These are phyloP conservation scores for Phymorhynchus buccinoides DNA, from an alignment of 1,140 invertebrate genomes.

Conservation along the genomic window DNA sequence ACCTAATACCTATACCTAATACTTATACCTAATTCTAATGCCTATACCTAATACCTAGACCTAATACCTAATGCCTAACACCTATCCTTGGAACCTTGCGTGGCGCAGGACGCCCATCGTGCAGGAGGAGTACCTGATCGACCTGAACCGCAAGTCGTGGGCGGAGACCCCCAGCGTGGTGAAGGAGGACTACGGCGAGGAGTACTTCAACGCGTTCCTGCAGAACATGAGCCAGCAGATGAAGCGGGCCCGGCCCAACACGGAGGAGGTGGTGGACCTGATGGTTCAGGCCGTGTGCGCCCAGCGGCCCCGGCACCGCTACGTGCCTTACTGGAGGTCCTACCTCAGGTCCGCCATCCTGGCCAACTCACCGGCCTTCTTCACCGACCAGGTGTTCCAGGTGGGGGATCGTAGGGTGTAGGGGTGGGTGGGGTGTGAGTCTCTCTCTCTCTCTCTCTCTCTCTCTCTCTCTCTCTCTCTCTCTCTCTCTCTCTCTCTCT, in stretches of 20 bases:
- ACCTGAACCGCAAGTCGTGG: conserved; percentile 65
- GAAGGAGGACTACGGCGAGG: conserved; percentile 66
- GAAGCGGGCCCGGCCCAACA: conserved; percentile 62
- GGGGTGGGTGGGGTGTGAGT: not conserved
- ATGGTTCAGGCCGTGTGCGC: conserved; percentile 65
- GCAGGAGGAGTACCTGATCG: conserved; percentile 57
- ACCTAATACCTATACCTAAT: no score
- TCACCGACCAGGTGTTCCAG: conserved; percentile 61
- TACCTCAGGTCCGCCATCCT: conserved; percentile 57
- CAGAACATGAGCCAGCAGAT: conserved; percentile 58
- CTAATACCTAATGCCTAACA: no score
- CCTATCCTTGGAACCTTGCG: no score
- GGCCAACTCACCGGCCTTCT: conserved; percentile 75
- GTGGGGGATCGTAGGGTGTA: not conserved
- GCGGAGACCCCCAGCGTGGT: conserved; percentile 66
- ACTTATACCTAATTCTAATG: no score
- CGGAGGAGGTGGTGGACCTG: conserved; percentile 62
- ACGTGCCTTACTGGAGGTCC: conserved; percentile 62
- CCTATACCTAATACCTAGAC: no score
- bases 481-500: no score
- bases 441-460: no score
- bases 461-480: no score
- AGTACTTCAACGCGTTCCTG: conserved; percentile 66
- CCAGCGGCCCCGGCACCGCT: conserved; percentile 56
- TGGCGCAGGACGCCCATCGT: conserved; percentile 63